A percentile compares a stretch with the other conserved stretches of the same genome.
Conservation (phyloP, 2,113 vertebrate genomes). For the Tetrax tetrax region DNA sequence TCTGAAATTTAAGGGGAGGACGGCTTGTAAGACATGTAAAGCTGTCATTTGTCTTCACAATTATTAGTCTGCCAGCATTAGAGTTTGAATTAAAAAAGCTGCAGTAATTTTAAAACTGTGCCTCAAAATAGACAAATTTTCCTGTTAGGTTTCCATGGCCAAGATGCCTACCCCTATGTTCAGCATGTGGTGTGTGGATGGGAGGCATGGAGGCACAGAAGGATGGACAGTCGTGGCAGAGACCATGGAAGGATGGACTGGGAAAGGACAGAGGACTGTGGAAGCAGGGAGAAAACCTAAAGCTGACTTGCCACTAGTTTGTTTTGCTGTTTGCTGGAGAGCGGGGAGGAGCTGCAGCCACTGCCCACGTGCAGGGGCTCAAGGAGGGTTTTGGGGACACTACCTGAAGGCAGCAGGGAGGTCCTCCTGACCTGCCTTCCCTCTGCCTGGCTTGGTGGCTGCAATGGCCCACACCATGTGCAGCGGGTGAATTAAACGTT, state of each 20-base stretch:
- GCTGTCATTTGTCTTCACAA: neutral
- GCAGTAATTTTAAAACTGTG: neutral
- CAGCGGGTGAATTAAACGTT: neutral
- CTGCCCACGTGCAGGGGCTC: accelerated
- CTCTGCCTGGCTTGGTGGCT: neutral
- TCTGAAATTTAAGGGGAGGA: neutral
- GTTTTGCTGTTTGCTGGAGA: neutral
- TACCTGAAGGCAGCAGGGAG: neutral
- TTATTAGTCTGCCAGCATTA: neutral
- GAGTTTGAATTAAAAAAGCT: neutral
- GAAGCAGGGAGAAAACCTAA: neutral
- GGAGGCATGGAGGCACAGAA: neutral
- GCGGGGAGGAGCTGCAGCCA: neutral
- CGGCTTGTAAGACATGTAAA: neutral
- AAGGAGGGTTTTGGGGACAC: neutral
- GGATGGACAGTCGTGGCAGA: neutral
- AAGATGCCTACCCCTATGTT: neutral
- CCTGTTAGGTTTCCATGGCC: neutral
- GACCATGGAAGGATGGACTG: neutral
- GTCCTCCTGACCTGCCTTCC: neutral
- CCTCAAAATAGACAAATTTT: neutral
- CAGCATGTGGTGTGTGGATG: neutral
- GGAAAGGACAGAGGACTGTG: neutral
- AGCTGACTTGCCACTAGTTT: neutral
- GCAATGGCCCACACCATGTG: neutral